Conservation (phyloP, 2,888 invertebrate species). For the Lepidocyrtinus sp. region DNA sequence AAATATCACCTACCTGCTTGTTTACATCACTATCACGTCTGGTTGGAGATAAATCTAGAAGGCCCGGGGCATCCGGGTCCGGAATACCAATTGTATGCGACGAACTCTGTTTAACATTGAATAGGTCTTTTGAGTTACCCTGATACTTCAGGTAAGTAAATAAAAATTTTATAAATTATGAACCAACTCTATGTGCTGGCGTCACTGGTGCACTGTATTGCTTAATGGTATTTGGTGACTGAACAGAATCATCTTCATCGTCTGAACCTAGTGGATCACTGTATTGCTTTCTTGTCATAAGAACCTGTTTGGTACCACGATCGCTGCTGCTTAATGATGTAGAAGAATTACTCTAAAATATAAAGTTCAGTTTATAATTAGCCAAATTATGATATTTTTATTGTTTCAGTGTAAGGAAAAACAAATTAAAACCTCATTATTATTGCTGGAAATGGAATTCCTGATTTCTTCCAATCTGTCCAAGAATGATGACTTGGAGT, state of each 20-base stretch:
- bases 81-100: constrained; percentile 65
- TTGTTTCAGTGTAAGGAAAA: background rate
- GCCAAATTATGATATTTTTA: background rate
- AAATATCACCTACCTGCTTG: constrained; percentile 65
- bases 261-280: constrained; percentile 93
- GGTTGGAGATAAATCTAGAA: constrained; percentile 72
- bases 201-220: constrained; percentile 66
- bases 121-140: no score
- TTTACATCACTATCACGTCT: constrained; percentile 67
- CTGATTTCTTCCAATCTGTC: constrained; percentile 67
- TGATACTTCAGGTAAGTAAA: background rate
- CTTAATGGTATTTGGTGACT: constrained; percentile 58
- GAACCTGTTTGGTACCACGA: constrained; percentile 68
- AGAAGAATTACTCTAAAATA: constrained; percentile 41
- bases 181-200: constrained; percentile 62
- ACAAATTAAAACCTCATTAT: constrained; percentile 60
- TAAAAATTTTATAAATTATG: background rate
- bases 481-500: constrained; percentile 61
- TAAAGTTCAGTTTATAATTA: background rate
- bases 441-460: constrained; percentile 67
- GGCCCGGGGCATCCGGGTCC: constrained; percentile 70
- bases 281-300: constrained; percentile 89
- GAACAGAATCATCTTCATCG: constrained; percentile 79
- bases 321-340: constrained; percentile 37
- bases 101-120: constrained; percentile 1